Evolutionary conservation across 2,888 invertebrate genomes (phyloP).

Genomic region (Drosophila barbarae): DNA sequence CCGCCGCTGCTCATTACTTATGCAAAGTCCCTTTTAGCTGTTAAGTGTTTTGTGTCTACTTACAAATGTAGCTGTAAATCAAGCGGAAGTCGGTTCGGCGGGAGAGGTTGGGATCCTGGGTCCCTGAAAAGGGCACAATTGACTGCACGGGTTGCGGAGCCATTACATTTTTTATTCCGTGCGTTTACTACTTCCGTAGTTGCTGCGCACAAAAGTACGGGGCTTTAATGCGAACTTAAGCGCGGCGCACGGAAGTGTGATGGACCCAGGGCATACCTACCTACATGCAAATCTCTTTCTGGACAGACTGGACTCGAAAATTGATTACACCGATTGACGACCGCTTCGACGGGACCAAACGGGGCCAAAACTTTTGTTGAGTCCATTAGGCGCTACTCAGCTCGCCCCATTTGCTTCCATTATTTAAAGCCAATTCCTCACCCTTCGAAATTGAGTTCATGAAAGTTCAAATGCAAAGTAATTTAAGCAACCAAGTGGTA

Average conservation of each 20-base stretch:
- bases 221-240: constrained; percentile 5
- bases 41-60: constrained; percentile 70
- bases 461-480: background rate
- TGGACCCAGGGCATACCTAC: background rate
- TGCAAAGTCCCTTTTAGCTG: constrained; percentile 71
- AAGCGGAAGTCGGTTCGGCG: constrained; percentile 42
- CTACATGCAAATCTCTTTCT: constrained; percentile 23
- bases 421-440: constrained; percentile 6
- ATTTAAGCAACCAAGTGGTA: background rate
- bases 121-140: constrained; percentile 29
- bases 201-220: constrained; percentile 9
- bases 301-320: constrained; percentile 14
- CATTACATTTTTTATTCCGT: constrained; percentile 36
- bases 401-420: constrained; percentile 22
- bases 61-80: constrained; percentile 67
- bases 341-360: background rate
- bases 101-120: background rate
- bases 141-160: constrained; percentile 35
- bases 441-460: background rate
- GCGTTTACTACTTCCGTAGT: constrained; percentile 39
- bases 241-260: constrained; percentile 1
- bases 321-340: constrained; percentile 25
- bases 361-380: constrained; percentile 11
- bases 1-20: constrained; percentile 57
- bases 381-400: constrained; percentile 20